Percentiles rank a stretch among this genome's conserved stretches.
Evolutionary conservation across 2,113 vertebrate genomes (phyloP).

Genomic region (Pica pica): DNA sequence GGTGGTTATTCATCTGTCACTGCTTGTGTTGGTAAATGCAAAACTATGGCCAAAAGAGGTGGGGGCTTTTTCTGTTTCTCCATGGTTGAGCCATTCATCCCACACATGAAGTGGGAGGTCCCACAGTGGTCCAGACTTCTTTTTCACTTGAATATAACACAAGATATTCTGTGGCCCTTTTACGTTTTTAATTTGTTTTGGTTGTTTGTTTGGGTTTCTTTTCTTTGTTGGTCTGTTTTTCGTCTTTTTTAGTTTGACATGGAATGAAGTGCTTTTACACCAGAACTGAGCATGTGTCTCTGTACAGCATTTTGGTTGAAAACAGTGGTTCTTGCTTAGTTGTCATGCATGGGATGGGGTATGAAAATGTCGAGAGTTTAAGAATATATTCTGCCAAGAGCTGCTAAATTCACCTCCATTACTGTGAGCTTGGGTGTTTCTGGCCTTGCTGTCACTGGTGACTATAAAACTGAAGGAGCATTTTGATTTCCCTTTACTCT

Average conservation of each 20-base stretch:
- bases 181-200: not conserved
- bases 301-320: not conserved
- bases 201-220: not conserved
- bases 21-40: not conserved
- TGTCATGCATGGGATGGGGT: not conserved
- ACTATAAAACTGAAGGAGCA: not conserved
- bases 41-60: not conserved
- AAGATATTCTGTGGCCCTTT: not conserved
- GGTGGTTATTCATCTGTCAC: not conserved
- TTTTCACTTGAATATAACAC: not conserved
- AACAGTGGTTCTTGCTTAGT: not conserved
- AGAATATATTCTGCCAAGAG: not conserved
- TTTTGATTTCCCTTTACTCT: not conserved
- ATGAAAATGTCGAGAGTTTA: not conserved
- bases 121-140: fast-evolving
- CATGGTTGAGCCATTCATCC: not conserved
- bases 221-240: not conserved
- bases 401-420: not conserved
- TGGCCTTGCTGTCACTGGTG: not conserved
- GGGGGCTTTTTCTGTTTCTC: not conserved
- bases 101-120: not conserved
- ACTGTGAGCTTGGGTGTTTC: not conserved
- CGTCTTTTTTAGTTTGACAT: fast-evolving
- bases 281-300: not conserved
- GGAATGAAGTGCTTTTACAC: not conserved